These are phyloP conservation scores for Rhopalosiphum maidis DNA, from an alignment of 1,140 invertebrate genomes.

Conservation along the genomic window DNA sequence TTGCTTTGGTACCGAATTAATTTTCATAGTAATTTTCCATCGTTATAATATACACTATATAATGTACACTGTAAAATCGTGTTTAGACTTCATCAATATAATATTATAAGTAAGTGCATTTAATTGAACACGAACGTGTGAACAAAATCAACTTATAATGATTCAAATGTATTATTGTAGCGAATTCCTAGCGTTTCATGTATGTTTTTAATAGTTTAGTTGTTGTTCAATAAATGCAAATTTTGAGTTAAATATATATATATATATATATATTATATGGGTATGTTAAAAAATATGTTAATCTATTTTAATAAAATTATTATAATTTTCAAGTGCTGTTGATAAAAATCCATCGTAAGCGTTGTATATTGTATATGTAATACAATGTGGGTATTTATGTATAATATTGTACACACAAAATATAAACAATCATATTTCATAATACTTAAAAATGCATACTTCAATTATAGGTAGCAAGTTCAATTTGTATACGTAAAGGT, in stretches of 20 bases:
- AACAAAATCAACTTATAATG: background rate
- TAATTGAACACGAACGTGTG: constrained; percentile 3
- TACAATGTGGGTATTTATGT: background rate
- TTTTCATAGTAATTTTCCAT: background rate
- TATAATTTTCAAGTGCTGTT: background rate
- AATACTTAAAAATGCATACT: background rate
- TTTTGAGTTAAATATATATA: background rate
- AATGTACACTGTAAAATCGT: background rate
- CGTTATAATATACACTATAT: background rate
- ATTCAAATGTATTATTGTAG: background rate
- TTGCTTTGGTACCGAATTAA: background rate
- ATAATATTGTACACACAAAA: too few relatives aligned
- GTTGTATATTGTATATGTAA: background rate
- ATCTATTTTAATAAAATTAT: too few relatives aligned
- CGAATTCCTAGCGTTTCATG: background rate
- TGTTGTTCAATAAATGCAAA: background rate
- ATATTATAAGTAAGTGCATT: background rate
- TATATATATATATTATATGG: background rate
- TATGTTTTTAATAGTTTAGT: background rate
- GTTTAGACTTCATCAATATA: background rate
- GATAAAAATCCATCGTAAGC: background rate
- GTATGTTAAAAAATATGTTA: background rate
- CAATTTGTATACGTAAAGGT: background rate
- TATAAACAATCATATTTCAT: background rate
- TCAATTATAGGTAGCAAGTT: background rate